Conservation (phyloP, 2,797 vertebrate species). For the Myotis pilosus region DNA sequence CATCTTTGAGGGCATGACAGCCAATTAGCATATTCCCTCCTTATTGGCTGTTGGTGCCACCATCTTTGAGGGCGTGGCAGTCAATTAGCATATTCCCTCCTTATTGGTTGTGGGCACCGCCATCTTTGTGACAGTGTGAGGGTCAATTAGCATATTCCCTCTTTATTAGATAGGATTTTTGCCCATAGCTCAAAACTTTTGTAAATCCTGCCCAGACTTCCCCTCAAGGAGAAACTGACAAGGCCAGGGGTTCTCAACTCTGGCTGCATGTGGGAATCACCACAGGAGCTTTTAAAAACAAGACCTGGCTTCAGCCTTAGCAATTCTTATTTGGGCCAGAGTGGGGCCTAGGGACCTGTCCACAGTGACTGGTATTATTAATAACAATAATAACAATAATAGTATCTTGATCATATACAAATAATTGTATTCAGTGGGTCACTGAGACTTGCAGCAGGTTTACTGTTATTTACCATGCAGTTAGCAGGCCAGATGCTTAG, state of each 20-base stretch:
- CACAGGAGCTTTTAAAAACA: neutral
- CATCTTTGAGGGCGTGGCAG: no score
- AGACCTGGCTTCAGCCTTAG: neutral
- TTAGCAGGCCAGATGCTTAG: slow-evolving; percentile 36
- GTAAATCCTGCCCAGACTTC: neutral
- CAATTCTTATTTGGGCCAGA: neutral
- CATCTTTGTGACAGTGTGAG: no score
- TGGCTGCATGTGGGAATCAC: neutral
- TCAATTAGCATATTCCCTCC: no score
- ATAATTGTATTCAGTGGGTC: neutral
- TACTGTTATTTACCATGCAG: slow-evolving; percentile 28
- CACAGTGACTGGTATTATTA: neutral
- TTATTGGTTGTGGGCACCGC: no score
- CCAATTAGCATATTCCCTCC: no score
- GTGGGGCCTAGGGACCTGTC: neutral
- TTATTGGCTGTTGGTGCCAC: no score
- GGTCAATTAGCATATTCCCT: no score
- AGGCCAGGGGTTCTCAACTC: neutral
- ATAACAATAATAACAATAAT: neutral
- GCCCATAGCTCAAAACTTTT: neutral
- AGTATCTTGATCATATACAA: neutral
- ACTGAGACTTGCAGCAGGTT: neutral
- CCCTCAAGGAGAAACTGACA: neutral
- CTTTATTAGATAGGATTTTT: neutral
- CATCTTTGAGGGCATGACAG: no score